Base-by-base conservation (phyloP, 2,888 invertebrate genomes). In the Synanthedon formicaeformis region DNA sequence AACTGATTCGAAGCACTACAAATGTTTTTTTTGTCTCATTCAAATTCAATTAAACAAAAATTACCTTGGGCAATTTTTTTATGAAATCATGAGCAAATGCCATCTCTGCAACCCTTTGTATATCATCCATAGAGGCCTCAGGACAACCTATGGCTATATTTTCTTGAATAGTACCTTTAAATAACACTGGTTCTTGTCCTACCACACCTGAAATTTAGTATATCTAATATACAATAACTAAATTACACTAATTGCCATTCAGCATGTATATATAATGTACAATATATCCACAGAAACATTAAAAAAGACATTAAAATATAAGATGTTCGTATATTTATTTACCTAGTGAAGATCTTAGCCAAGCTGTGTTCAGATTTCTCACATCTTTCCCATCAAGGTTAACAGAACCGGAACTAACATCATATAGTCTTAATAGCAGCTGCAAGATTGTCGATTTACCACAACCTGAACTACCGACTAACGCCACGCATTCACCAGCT, bases 151-250 rank as follows among this genome's bases (percentile, higher is more conserved):
- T 94, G 2, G 93, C 83, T 54, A 91, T 91, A 58, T 91, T 91
- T 40, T 91, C 90, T n/a, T 88, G 88, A 60, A 97, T 94, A 12
- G 92, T 92, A 34, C 93, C 92, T 56, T 92, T 92, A 79, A 96
- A 96, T 4, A 96, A 84, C 1, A 94, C 92, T 0, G 96, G 96
- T 62, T 96, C 96, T 78, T 96, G 96, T 1, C 95, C 93, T 13
- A 96, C 96, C 10, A 96, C 91, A 41, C 95, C 88, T 88, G 60
- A 12, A 60, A 55, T 5, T 4, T 2, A 34, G 6, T 16, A 16
- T 16, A 16, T 16, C 16, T 16, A 16, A 16, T 34, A 34, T 34
- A 34, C 27, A 34, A 34, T 34, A 34, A 34, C 27, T 34, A 34
- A 34, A 34, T 34, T 6, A 34, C 27, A 34, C 6, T 8, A 34